Base-by-base conservation (phyloP, 2,797 vertebrate species). In the Catostomus latipinnis region DNA sequence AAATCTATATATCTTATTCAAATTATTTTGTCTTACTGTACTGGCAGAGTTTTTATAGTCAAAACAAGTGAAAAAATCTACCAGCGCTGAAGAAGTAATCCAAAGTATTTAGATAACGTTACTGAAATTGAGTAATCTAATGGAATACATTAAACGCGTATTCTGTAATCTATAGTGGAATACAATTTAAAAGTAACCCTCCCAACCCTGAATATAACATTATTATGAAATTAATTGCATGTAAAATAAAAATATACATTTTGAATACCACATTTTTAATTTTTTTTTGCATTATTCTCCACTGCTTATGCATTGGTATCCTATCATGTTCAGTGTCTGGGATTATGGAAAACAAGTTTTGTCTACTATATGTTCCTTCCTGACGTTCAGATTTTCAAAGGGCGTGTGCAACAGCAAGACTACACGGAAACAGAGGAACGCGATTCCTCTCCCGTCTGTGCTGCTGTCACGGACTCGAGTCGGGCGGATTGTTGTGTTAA, bases 311-410 rank as follows among this genome's bases (percentile, higher is more conserved):
- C 7, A n/a, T 53, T 5, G 7, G 18, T 63, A 34, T 60, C 52
- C 14, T 45, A 16, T 57, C 2, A 18, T n/a, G 45, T 56, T 74
- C 0, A 61, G 14, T 57, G 7, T 68, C 49, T 34, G 53, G 6
- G 43, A 11, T 34, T 49, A 14, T 49, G 6, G 14, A 13, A 13
- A 12, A 74, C 60, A 50, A n/a, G 43, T 48, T 34, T n/a, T 50
- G 43, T 4, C 6, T 2, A 5, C 12, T 45, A 10, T 22, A 67
- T 65, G 7, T 14, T 46, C 18, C 46, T 77, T 70, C 67, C 18
- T 72, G 62, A 62, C 82, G 71, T 75, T 76, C 77, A 66, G 52
- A 45, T 12, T 71, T 2, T 70, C 71, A 76, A 76, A 73, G 50
- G 79, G 57, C 67, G 78, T 67, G 78, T 74, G 46, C 66, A 34